Evolutionary conservation across 2,888 invertebrate genomes (phyloP), one percentile per base, ranked within the genome.

Genomic region (Plemyria rubiginata): DNA sequence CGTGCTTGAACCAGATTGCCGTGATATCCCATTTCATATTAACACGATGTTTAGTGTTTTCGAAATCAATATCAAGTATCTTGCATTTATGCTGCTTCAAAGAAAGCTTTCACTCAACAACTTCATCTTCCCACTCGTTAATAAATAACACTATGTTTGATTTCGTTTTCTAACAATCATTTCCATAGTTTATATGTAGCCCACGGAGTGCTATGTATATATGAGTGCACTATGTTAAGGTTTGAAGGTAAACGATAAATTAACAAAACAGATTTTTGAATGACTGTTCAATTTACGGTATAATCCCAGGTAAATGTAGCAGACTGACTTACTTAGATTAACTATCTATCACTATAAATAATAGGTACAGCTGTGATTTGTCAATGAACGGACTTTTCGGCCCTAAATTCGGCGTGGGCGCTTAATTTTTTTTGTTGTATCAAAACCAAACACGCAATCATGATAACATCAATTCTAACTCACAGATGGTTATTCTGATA

Each of bases 301-400:
- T 55, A 48, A 55, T 61, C 55, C 56, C 65, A 69, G 52, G 65
- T 67, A 68, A 71, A 70, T 70, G 67, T 67, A 67, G 65, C 65
- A 60, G 66, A 70, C 50, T 74, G 76, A 72, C 70, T 72, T 65
- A 75, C 75, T 72, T 64, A n/a, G n/a, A n/a, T n/a, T n/a, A n/a
- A n/a, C n/a, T n/a, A n/a, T n/a, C n/a, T n/a, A n/a, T n/a, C 71
- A 70, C 66, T 65, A 71, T 67, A 67, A 55, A 75, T 73, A 74
- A 68, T 73, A n/a, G n/a, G n/a, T n/a, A 71, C 77, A 74, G 74
- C 78, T 76, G 78, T 75, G 73, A 66, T 70, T 78, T 75, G 76
- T 82, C 81, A 85, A 84, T 85, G 80, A 80, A 69, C 60, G 76
- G 68, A 36, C 75, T 77, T 60, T 66, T 66, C 62, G 72, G 67